Conservation (phyloP, 2,888 invertebrate species). For the Stegophylla sp. region DNA sequence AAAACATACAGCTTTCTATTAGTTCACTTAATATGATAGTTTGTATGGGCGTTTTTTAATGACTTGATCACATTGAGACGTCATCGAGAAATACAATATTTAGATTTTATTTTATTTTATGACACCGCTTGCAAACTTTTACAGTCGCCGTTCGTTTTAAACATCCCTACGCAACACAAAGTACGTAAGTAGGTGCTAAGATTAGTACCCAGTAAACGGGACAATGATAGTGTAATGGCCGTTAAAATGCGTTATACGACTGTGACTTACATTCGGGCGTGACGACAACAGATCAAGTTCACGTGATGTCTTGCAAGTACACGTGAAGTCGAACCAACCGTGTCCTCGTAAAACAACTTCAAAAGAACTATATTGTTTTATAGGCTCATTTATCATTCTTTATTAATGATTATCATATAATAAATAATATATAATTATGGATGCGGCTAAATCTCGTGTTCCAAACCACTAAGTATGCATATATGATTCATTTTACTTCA, state of each 20-base stretch:
- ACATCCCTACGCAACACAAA: not conserved
- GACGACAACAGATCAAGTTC: conserved; percentile 37
- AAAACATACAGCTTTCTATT: too few relatives aligned
- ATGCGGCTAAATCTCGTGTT: too few relatives aligned
- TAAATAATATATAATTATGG: too few relatives aligned
- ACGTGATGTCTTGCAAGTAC: conserved; percentile 4
- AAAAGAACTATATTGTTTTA: conserved; percentile 38
- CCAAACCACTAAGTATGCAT: too few relatives aligned
- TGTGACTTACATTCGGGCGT: conserved; percentile 8
- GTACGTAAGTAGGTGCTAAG: conserved; percentile 33
- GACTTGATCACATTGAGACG: conserved; percentile 2
- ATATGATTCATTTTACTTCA: too few relatives aligned
- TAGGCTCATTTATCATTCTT: not conserved
- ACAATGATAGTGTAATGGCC: conserved; percentile 14
- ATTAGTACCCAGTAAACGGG: conserved; percentile 1
- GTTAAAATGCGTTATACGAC: conserved; percentile 28
- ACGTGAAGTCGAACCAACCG: conserved; percentile 20
- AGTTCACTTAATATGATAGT: not conserved
- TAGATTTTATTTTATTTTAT: conserved; percentile 18
- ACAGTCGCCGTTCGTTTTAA: not conserved
- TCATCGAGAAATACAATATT: conserved; percentile 14
- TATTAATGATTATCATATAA: not conserved
- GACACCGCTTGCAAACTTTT: conserved; percentile 24
- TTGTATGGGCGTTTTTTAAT: conserved; percentile 1
- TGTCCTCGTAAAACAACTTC: conserved; percentile 42